Conservation (phyloP, 1,140 invertebrate genomes). For the Polypedilum vanderplanki region DNA sequence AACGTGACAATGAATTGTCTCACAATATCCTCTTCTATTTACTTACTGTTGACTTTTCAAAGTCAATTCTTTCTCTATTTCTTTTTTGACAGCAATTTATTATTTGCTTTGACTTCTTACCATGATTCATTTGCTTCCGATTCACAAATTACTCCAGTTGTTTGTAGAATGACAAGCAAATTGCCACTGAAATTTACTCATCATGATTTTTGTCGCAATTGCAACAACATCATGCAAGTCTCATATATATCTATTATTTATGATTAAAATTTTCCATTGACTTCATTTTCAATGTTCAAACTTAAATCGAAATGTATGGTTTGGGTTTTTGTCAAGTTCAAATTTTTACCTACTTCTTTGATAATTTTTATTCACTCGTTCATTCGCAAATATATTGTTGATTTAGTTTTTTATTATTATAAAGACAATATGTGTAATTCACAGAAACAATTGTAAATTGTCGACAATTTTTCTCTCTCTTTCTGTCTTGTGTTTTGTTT, state of each 20-base stretch:
- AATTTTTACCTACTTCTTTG: not conserved
- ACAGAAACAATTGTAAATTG: constrained; percentile 1
- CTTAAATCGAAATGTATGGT: not conserved
- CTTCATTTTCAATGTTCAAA: not conserved
- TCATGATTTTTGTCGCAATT: no score
- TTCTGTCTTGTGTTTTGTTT: not conserved
- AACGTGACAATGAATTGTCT: not conserved
- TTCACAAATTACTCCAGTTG: not conserved
- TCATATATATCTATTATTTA: not conserved
- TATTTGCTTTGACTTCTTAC: not conserved
- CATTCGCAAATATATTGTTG: not conserved
- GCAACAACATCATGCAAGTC: not conserved
- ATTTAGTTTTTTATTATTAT: not conserved
- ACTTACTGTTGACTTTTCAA: not conserved
- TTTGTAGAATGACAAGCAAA: not conserved
- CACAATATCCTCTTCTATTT: not conserved
- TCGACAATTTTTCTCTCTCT: not conserved
- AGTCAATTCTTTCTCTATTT: not conserved
- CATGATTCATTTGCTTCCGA: not conserved
- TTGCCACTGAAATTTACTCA: not conserved
- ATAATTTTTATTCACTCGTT: not conserved
- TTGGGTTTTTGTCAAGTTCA: not conserved
- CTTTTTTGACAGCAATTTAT: not conserved
- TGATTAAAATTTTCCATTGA: not conserved
- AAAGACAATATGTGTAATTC: not conserved